Conservation (phyloP, 2,797 vertebrate species). For the Gymnothorax javanicus region DNA sequence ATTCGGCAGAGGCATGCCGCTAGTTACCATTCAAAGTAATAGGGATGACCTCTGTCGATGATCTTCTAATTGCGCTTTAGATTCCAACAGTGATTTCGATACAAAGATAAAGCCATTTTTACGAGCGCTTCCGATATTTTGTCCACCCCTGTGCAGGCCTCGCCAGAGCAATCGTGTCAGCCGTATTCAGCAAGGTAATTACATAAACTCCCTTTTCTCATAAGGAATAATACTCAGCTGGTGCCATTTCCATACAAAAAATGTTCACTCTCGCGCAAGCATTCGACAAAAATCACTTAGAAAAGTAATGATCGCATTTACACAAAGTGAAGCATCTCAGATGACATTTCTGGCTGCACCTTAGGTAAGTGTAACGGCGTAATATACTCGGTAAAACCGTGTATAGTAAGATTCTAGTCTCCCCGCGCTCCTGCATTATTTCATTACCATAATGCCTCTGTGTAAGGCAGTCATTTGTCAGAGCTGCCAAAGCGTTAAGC, state of each 20-base stretch:
- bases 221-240: not conserved
- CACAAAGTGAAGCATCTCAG: constrained; percentile 45
- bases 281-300: constrained; percentile 33
- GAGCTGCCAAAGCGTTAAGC: constrained; percentile 15
- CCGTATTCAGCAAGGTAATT: not conserved
- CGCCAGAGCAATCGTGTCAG: not conserved
- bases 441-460: constrained; percentile 51
- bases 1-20: no score
- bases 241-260: not conserved
- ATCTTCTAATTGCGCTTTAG: no score
- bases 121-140: no score
- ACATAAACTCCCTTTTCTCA: not conserved
- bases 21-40: no score
- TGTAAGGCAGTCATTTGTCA: constrained; percentile 33
- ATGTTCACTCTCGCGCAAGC: not conserved
- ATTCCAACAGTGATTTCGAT: no score
- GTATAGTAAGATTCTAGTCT: constrained; percentile 26
- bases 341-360: constrained; percentile 37
- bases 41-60: no score
- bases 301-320: constrained; percentile 46
- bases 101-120: no score
- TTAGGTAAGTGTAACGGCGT: constrained; percentile 39
- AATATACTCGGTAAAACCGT: constrained; percentile 49
- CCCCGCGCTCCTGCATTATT: constrained; percentile 28
- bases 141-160: no score